phyloP scores from a whole-genome alignment of 1,140 invertebrate species.

The Solenopsis invicta region DNA sequence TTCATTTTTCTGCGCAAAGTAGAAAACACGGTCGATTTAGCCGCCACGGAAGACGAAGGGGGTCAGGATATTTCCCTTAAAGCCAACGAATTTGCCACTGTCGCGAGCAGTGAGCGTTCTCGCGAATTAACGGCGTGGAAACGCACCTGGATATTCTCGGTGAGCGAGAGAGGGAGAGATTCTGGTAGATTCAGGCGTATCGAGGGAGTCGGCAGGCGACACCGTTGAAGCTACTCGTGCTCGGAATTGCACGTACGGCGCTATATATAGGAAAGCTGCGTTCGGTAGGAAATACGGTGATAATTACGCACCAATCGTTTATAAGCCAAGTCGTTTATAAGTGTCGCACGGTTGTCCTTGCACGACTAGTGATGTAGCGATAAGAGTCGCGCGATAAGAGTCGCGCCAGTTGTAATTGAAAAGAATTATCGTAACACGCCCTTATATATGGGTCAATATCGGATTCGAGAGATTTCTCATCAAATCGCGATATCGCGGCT shows the following conservation, averaged over 20 bases:
- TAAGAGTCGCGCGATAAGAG: not conserved
- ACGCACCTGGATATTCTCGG: constrained; percentile 13
- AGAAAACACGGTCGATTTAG: constrained; percentile 11
- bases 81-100: not conserved
- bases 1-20: constrained; percentile 44
- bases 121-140: not conserved
- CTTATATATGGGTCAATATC: not conserved
- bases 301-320: not conserved
- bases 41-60: not conserved
- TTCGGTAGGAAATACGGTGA: not conserved
- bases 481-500: not conserved
- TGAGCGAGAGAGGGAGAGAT: not conserved
- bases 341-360: no score
- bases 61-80: not conserved
- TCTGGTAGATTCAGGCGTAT: not conserved
- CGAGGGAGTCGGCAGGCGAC: not conserved
- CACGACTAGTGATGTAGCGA: not conserved
- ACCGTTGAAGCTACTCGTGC: not conserved
- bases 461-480: constrained; percentile 5
- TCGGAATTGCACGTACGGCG: no score
- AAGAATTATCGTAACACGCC: not conserved
- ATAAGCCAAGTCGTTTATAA: not conserved
- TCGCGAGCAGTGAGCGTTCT: not conserved
- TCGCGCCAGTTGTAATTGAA: not conserved
- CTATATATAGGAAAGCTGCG: not conserved